A percentile compares a stretch with the other conserved stretches of the same genome.
phyloP scores from a whole-genome alignment of 2,113 vertebrate species.

The Cricetomys ansorgei region DNA sequence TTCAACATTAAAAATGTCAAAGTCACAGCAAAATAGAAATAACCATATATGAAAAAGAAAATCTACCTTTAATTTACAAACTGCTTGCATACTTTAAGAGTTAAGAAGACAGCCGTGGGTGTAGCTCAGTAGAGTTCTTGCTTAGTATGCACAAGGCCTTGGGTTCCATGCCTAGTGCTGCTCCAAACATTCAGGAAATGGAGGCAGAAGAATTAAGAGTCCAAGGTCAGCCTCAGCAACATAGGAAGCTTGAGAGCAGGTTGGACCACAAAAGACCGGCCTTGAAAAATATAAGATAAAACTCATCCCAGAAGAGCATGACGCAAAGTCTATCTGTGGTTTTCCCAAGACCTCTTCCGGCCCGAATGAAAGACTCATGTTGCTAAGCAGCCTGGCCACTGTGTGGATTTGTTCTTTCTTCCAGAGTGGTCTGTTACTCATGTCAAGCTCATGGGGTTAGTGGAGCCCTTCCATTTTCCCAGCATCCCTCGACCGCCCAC shows the following conservation, averaged over 20 bases:
- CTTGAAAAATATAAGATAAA: neutral
- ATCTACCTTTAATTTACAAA: neutral
- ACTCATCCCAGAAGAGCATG: neutral
- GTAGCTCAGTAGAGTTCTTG: neutral
- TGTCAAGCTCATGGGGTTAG: neutral
- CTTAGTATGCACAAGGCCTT: neutral
- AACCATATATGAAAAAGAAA: neutral
- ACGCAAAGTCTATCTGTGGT: neutral
- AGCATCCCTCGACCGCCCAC: fast-evolving
- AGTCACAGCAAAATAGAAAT: neutral
- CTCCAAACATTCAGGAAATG: neutral
- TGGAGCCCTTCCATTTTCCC: too few species aligned
- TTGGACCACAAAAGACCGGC: neutral
- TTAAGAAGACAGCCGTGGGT: neutral
- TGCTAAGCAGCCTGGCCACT: neutral
- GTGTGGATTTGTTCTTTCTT: neutral
- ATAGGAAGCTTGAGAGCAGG: neutral
- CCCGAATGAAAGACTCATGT: too few species aligned
- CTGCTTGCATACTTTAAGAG: neutral
- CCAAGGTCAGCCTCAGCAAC: neutral
- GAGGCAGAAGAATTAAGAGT: neutral
- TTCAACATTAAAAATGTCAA: neutral
- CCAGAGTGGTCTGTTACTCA: neutral
- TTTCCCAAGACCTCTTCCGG: neutral
- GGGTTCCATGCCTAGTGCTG: neutral